Percentiles rank a stretch among this genome's conserved stretches.
Evolutionary conservation across 2,888 invertebrate genomes (phyloP).

Genomic region (Mellilla xanthometata): DNA sequence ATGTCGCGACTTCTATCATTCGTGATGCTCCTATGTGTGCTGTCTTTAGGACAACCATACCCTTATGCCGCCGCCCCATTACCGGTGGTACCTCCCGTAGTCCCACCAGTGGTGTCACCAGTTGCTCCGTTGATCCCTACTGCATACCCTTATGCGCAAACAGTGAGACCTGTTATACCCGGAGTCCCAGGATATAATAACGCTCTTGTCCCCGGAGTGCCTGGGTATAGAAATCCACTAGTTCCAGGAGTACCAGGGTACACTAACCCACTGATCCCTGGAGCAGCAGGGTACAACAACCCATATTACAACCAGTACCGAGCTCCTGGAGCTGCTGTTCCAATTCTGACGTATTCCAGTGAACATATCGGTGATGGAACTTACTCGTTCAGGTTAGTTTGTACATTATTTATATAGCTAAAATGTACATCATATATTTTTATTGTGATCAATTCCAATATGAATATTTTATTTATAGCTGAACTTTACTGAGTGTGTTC

Average conservation of each 20-base stretch:
- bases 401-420: background rate
- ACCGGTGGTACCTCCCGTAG: constrained; percentile 30
- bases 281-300: constrained; percentile 38
- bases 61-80: constrained; percentile 29
- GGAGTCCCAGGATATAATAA: constrained; percentile 37
- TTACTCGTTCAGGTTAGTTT: constrained; percentile 76
- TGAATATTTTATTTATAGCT: no score
- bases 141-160: constrained; percentile 30
- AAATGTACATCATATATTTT: no score
- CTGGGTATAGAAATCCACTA: constrained; percentile 17
- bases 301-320: constrained; percentile 51
- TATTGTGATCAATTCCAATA: no score
- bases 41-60: constrained; percentile 29
- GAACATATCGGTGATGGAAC: constrained; percentile 84
- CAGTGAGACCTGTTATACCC: constrained; percentile 29
- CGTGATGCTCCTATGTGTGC: constrained; percentile 34
- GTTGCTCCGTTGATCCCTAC: background rate
- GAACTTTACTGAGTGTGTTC: no score
- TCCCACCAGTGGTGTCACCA: constrained; percentile 25
- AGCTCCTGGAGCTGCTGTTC: constrained; percentile 57
- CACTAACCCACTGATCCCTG: constrained; percentile 43
- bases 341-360: constrained; percentile 78
- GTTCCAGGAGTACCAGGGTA: constrained; percentile 23
- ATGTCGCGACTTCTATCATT: constrained; percentile 3
- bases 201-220: constrained; percentile 35